Base-by-base conservation (phyloP, 2,888 invertebrate genomes). In the Craniophora ligustri region DNA sequence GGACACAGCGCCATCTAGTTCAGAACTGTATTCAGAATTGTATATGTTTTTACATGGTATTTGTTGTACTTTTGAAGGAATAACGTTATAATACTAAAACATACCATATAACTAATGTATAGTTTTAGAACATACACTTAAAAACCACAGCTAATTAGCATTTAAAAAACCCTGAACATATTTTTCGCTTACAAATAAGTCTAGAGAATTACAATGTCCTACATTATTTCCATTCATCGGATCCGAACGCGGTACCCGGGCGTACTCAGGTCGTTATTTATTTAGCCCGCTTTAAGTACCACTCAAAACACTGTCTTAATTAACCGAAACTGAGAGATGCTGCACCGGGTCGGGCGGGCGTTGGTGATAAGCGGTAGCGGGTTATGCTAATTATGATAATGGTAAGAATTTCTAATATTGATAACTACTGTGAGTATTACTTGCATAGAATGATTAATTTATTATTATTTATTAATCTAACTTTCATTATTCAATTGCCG, bases 301-400 rank as follows among this genome's bases (percentile, higher is more conserved):
- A 90, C 91, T 91, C 89, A 85, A 85, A 88, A 89, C 88, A 86
- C 79, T 87, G 91, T 89, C 91, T 89, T 91, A 92, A 92, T 92
- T 91, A 92, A 92, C 91, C 89, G 88, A 87, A 87, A 84, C 87
- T 81, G 84, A 74, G 86, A 81, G 83, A 80, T 76, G 82, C 80
- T 84, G 85, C 87, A 82, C 75, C 70, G 65, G 58, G 54, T 54
- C 18, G 65, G 77, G 34, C 30, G 60, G 1, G 58, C 26, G 8
- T 21, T 26, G n/a, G 40, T 57, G 13, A 71, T 53, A 34, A 67
- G 77, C 70, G 70, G 31, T 1, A 77, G 87, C 84, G 83, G 39
- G 26, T 21, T 60, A 18, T 26, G 35, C 5, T 32, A 28, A 10
- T 19, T 14, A 10, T 26, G 11, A 5, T 30, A 5, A 19, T 21